Evolutionary conservation across 1,140 invertebrate species (phyloP), one percentile per base, ranked within the genome.

Genomic region (Drosophila dunni): DNA sequence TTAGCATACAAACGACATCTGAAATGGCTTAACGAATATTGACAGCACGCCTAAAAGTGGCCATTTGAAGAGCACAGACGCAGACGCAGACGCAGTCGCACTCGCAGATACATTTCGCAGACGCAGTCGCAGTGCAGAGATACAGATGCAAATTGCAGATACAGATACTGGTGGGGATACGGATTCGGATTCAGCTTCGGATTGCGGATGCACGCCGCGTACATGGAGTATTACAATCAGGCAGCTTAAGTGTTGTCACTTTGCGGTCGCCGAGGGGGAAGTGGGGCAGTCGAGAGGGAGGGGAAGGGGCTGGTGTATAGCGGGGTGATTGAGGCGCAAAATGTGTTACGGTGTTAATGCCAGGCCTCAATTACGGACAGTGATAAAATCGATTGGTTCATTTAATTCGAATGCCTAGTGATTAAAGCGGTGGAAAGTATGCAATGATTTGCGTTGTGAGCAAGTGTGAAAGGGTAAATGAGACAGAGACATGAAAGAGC

Each of bases 1-100:
- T 89, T 90, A 90, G 85, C 85, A 73, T 68, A 68, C 71, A 71
- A 83, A 84, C 75, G 84, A 89, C 82, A 85, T 74, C 58, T 84
- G 82, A 73, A 86, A 74, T 75, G 82, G 85, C 85, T 85, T 89
- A 89, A 89, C 85, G 85, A 84, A 90, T 90, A 89, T 69, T 89
- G 85, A 89, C 85, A 89, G 85, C 85, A 56, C 70, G 75, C 85
- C 85, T 79, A 90, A 90, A 85, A 89, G 85, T 88, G 50, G 73
- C 79, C 83, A 82, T 88, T 88, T 89, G 79, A 71, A 56, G 73
- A 63, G 36, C 54, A 29, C 58, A 42, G 72, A 62, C 51, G 42
- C 65, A 58, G 56, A 34, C 45, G 3, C 45, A 53, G 66, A 13
- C 10, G 17, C 45, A 69, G 46, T 2, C 24, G 15, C 38, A 57